phyloP scores from a whole-genome alignment of 2,113 vertebrate genomes.

The Sebastes fasciatus region DNA sequence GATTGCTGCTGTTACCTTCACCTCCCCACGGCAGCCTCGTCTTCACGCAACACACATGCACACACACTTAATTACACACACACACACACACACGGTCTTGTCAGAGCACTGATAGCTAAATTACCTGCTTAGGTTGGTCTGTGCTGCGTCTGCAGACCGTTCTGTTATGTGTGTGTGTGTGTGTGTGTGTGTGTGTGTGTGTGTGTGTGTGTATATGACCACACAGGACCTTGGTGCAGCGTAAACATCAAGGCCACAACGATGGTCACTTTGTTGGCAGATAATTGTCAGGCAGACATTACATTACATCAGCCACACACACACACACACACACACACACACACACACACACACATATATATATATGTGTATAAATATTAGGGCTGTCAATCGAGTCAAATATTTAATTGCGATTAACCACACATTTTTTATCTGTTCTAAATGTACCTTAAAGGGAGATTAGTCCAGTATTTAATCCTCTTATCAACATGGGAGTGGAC shows the following conservation, averaged over 20 bases:
- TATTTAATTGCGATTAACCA: too few species aligned
- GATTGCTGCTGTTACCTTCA: slow-evolving; percentile 82
- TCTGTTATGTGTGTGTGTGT: slow-evolving; percentile 3
- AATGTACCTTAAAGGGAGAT: too few species aligned
- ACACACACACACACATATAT: not conserved
- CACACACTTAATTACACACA: slow-evolving; percentile 32
- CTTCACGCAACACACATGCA: not conserved
- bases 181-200: slow-evolving; percentile 5
- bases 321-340: slow-evolving; percentile 16
- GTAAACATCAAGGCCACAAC: slow-evolving; percentile 57
- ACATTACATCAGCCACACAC: slow-evolving; percentile 7
- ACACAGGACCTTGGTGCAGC: slow-evolving; percentile 51
- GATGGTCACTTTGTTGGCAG: slow-evolving; percentile 49
- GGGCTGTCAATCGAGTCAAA: too few species aligned
- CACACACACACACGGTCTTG: slow-evolving; percentile 12
- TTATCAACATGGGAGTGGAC: too few species aligned
- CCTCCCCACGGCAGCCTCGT: slow-evolving; percentile 64
- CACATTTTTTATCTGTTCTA: too few species aligned
- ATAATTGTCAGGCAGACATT: slow-evolving; percentile 38
- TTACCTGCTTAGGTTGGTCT: slow-evolving; percentile 42
- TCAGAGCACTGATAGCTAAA: slow-evolving; percentile 50
- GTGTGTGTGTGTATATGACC: slow-evolving; percentile 29
- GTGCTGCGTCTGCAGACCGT: not conserved
- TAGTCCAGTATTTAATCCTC: too few species aligned
- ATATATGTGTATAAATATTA: too few species aligned